phyloP scores from a whole-genome alignment of 2,888 invertebrate species.

The Xestia sexstrigata region DNA sequence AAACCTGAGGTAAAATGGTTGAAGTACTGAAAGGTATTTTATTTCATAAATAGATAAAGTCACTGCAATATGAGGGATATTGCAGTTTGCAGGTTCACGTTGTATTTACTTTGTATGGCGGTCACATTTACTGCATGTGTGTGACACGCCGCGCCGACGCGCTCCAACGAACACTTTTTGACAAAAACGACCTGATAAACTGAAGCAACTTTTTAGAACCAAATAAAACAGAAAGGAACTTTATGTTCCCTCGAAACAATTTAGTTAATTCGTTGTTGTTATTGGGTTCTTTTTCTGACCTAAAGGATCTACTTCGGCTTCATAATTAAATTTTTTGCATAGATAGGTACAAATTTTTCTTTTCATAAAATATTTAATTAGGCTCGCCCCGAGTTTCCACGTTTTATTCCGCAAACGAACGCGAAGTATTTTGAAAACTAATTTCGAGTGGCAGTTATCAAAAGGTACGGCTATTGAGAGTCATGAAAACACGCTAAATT shows the following conservation, averaged over 20 bases:
- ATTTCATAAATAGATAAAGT: slow-evolving; percentile 20
- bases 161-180: slow-evolving; percentile 64
- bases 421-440: slow-evolving; percentile 56
- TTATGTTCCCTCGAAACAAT: slow-evolving; percentile 50
- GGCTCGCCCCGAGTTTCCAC: slow-evolving; percentile 22
- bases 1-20: slow-evolving; percentile 1
- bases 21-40: slow-evolving; percentile 28
- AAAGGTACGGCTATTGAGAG: slow-evolving; percentile 67
- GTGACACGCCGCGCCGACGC: slow-evolving; percentile 67
- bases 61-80: too few relatives aligned
- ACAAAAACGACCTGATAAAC: slow-evolving; percentile 70
- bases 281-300: slow-evolving; percentile 30
- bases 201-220: slow-evolving; percentile 69
- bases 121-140: slow-evolving; percentile 63
- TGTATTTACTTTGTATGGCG: slow-evolving; percentile 42
- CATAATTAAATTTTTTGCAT: slow-evolving; percentile 43
- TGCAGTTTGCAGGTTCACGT: slow-evolving; percentile 21
- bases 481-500: slow-evolving; percentile 72
- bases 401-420: slow-evolving; percentile 53
- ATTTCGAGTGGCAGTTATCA: slow-evolving; percentile 61
- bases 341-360: slow-evolving; percentile 23
- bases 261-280: slow-evolving; percentile 47
- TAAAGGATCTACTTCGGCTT: slow-evolving; percentile 24
- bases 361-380: slow-evolving; percentile 55
- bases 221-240: slow-evolving; percentile 65